phyloP scores from a whole-genome alignment of 2,113 vertebrate genomes.

The Gracilinanus agilis region DNA sequence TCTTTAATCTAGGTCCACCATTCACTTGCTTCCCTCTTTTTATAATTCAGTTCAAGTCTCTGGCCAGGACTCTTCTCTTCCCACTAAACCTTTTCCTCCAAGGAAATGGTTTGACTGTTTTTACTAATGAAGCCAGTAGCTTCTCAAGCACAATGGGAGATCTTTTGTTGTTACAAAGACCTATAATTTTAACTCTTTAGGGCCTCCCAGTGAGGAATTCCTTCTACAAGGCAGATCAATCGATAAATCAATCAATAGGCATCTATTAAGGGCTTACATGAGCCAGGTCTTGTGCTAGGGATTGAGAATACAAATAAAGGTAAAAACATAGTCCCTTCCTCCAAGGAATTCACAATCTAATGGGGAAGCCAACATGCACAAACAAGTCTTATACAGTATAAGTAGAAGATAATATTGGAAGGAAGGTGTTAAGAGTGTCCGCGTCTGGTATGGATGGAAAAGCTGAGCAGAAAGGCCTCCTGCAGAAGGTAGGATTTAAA shows the following conservation, averaged over 20 bases:
- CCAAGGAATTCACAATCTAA: neutral
- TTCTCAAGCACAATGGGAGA: neutral
- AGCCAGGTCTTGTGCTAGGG: neutral
- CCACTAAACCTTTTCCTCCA: neutral
- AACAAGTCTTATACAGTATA: neutral
- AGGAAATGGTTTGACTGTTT: neutral
- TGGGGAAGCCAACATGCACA: neutral
- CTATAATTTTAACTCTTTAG: neutral
- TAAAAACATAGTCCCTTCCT: neutral
- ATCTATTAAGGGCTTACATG: neutral
- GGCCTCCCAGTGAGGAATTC: neutral
- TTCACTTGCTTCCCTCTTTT: neutral
- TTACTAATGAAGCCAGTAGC: neutral
- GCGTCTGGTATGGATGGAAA: too few relatives aligned
- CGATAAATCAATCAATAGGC: neutral
- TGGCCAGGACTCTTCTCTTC: neutral
- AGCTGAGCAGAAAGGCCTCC: too few relatives aligned
- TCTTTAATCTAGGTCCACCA: neutral
- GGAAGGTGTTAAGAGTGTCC: too few relatives aligned
- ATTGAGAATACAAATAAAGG: neutral
- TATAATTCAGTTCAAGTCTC: neutral
- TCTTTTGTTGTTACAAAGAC: neutral
- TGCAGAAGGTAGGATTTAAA: too few relatives aligned
- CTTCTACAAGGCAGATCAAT: neutral
- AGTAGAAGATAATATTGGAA: neutral